A percentile compares a stretch with the other conserved stretches of the same genome.
These are phyloP conservation scores for Donacobius atricapilla DNA, from an alignment of 2,113 vertebrate genomes.

Conservation along the genomic window DNA sequence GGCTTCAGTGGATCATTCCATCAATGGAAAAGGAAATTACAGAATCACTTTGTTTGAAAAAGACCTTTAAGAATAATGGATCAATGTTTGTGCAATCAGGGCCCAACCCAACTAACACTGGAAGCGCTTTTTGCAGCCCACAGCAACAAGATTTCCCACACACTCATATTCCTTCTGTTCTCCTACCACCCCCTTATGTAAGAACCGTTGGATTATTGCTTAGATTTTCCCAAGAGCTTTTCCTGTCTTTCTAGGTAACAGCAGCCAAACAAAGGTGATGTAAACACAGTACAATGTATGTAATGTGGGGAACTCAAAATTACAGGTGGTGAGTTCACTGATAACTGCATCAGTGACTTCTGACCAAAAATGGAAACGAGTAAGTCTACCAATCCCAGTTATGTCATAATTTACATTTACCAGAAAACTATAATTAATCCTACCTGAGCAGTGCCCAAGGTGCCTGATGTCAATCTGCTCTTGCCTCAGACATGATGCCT, in stretches of 20 bases:
- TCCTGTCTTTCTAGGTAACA: neutral
- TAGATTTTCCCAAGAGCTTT: neutral
- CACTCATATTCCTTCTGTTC: neutral
- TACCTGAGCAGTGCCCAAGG: conserved; percentile 91
- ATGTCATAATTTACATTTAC: neutral
- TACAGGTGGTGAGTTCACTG: neutral
- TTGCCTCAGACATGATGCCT: conserved; percentile 93
- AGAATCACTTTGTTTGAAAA: neutral
- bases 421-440: neutral
- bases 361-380: neutral
- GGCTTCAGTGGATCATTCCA: neutral
- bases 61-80: neutral
- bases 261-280: neutral
- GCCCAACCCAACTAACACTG: neutral
- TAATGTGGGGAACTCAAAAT: neutral
- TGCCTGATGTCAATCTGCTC: conserved; percentile 95
- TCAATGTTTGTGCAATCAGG: neutral
- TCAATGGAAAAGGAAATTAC: neutral
- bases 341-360: neutral
- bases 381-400: neutral
- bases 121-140: neutral
- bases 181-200: neutral
- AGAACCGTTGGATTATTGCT: neutral
- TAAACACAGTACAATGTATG: neutral
- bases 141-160: neutral